Evolutionary conservation across 2,888 invertebrate genomes (phyloP).

Genomic region (Ypsolopha scabrella): DNA sequence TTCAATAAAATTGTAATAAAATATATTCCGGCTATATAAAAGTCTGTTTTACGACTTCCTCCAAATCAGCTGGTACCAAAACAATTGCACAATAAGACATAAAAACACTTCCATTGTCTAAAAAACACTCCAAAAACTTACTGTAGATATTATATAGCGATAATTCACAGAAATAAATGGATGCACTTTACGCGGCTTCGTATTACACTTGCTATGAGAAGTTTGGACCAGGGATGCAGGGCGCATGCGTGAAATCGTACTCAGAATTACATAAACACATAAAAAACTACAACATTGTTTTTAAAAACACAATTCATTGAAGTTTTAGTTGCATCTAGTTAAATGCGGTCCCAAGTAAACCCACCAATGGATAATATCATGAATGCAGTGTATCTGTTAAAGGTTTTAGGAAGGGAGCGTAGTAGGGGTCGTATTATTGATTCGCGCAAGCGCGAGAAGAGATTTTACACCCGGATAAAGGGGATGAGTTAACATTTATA

Average conservation of each 20-base stretch:
- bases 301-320: slow-evolving; percentile 21
- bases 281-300: background rate
- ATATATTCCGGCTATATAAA: too few species aligned
- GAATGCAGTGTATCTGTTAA: background rate
- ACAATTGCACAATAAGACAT: too few species aligned
- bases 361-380: slow-evolving; percentile 20
- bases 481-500: slow-evolving; percentile 7
- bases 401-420: slow-evolving; percentile 11
- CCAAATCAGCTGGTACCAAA: too few species aligned
- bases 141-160: slow-evolving; percentile 30
- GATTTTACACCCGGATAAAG: slow-evolving; percentile 30
- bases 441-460: slow-evolving; percentile 55
- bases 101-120: too few species aligned
- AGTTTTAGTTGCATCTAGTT: slow-evolving; percentile 3
- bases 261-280: slow-evolving; percentile 22
- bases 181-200: slow-evolving; percentile 45
- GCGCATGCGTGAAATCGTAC: slow-evolving; percentile 50
- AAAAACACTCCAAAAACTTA: slow-evolving; percentile 24
- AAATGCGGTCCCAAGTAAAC: slow-evolving; percentile 4
- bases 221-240: slow-evolving; percentile 49
- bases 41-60: too few species aligned
- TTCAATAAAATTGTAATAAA: too few species aligned
- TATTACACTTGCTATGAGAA: slow-evolving; percentile 44
- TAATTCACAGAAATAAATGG: slow-evolving; percentile 33
- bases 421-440: slow-evolving; percentile 39